Base-by-base conservation (phyloP, 2,888 invertebrate species). In the Spisula solida region DNA sequence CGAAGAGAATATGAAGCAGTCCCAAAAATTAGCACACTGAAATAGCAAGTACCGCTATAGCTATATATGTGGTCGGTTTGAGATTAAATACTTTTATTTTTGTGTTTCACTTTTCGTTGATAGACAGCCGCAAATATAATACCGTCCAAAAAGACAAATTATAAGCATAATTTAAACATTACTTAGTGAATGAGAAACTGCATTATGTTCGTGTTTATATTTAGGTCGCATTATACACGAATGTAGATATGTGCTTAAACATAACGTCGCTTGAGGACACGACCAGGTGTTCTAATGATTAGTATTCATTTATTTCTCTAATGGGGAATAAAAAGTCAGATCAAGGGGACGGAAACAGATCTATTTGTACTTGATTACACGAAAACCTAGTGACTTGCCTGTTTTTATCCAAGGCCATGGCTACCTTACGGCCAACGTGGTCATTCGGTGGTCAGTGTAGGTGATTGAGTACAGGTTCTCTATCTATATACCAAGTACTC, bases 231-330 rank as follows among this genome's bases (percentile, higher is more conserved):
- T n/a, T 25, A 66, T 66, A 25, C 6, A 66, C 60, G 60, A 10
- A 66, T 51, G 51, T 51, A 51, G 16, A 51, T 25, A 66, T 66
- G 12, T 75, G 85, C n/a, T 56, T 41, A 20, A 41, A 41, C 41
- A 48, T 10, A 20, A 82, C 55, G 78, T 89, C 75, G 34, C 83
- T 88, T 78, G 66, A 51, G 90, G 88, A 81, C 78, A 80, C 56
- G 55, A 70, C 92, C 92, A 92, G 92, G 92, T 92, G 92, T 92
- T 87, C 18, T 20, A 12, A 20, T 66, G 82, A 66, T 82, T 81
- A 87, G 48, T 78, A 87, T 83, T 48, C 82, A 82, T 80, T 81
- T 86, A 82, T 88, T 55, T 81, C 70, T 86, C 14, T 70, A 47
- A 78, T 34, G 29, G 56, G 34, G 87, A 91, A 89, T 91, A 85